These are phyloP conservation scores for Ochotona curzoniae DNA, from an alignment of 2,113 vertebrate genomes.

Conservation along the genomic window DNA sequence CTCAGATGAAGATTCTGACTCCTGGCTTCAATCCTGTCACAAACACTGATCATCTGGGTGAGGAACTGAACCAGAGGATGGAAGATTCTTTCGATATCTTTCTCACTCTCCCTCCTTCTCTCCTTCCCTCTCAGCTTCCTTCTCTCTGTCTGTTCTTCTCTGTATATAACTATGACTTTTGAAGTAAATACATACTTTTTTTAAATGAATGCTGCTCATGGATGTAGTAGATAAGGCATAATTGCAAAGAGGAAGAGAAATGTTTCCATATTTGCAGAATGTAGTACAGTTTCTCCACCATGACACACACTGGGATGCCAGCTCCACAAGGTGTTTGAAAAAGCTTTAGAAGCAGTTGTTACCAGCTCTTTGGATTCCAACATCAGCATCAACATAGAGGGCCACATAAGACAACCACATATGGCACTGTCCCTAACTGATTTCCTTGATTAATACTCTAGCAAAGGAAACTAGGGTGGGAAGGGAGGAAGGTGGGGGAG, in stretches of 20 bases:
- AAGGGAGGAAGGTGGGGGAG: neutral
- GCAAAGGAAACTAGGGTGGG: neutral
- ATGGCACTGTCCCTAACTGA: neutral
- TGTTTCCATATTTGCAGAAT: neutral
- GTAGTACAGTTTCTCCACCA: too few species aligned
- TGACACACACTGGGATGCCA: neutral
- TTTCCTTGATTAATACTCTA: neutral
- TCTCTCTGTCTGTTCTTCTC: too few species aligned
- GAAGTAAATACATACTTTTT: too few species aligned
- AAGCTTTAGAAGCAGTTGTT: neutral
- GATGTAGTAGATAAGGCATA: neutral
- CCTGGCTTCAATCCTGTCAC: too few species aligned
- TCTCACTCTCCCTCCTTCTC: too few species aligned
- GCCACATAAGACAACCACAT: accelerated
- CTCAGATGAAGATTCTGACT: too few species aligned
- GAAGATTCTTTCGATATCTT: too few species aligned
- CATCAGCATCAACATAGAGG: neutral
- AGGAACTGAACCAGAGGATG: too few species aligned
- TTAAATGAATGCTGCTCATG: neutral
- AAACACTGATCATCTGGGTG: too few species aligned
- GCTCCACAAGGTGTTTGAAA: neutral
- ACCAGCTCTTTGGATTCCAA: neutral
- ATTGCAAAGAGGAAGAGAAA: neutral
- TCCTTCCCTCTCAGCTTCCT: too few species aligned
- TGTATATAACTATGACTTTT: too few species aligned